Percentiles rank a stretch among this genome's conserved stretches.
Evolutionary conservation across 1,140 invertebrate species (phyloP).

Genomic region (Dufourea novaeangliae): DNA sequence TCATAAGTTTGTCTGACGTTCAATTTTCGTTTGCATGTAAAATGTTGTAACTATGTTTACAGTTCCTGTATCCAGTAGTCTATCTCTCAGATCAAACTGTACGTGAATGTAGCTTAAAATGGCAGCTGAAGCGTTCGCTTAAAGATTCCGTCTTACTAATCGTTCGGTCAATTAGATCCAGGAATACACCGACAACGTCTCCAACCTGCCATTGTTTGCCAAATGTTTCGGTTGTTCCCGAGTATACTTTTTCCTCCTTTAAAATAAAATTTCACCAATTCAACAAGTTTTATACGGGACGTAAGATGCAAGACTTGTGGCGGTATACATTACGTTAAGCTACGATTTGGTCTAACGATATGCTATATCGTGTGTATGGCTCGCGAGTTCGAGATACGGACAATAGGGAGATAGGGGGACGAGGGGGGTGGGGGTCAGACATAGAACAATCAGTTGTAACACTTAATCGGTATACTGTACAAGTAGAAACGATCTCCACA

Average conservation of each 20-base stretch:
- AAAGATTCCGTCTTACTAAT: slow-evolving; percentile 91
- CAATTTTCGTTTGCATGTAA: neutral
- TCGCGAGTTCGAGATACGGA: slow-evolving; percentile 3
- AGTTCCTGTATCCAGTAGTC: slow-evolving; percentile 72
- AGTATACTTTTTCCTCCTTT: slow-evolving; percentile 97
- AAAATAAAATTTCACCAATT: slow-evolving; percentile 80
- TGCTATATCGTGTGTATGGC: neutral
- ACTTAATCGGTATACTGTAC: slow-evolving; percentile 18
- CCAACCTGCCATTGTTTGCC: slow-evolving; percentile 97
- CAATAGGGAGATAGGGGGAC: neutral
- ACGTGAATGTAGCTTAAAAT: slow-evolving; percentile 70
- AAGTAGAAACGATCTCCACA: slow-evolving; percentile 25
- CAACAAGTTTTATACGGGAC: slow-evolving; percentile 39
- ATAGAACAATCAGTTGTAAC: slow-evolving; percentile 6
- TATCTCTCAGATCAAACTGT: slow-evolving; percentile 68
- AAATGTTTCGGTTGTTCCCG: slow-evolving; percentile 93
- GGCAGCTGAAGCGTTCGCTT: slow-evolving; percentile 77
- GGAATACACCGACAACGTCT: slow-evolving; percentile 97
- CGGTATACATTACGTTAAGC: neutral
- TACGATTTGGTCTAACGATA: neutral
- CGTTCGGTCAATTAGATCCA: slow-evolving; percentile 97
- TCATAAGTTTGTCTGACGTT: neutral
- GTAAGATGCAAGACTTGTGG: slow-evolving; percentile 10
- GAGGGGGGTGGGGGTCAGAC: neutral
- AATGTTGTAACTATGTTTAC: neutral